phyloP scores from a whole-genome alignment of 2,797 vertebrate species.

The Brachyrhaphis roseni region DNA sequence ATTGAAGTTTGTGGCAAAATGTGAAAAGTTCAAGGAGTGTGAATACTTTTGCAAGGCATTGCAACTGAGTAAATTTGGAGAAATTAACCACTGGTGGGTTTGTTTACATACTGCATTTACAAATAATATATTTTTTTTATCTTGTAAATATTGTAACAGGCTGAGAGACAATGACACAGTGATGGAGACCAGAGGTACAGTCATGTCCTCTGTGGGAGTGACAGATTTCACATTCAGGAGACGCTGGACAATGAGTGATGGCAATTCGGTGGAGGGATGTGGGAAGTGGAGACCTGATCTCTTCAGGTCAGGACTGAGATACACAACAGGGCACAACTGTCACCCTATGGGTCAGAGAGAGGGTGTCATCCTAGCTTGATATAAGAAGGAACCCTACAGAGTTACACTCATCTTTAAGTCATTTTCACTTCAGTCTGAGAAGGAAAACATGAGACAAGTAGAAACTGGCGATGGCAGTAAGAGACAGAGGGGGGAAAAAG shows the following conservation, averaged over 20 bases:
- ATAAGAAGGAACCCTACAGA: conserved; percentile 36
- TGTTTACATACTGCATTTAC: conserved; percentile 21
- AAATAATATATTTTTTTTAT: conserved; percentile 18
- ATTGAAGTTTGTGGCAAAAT: background rate
- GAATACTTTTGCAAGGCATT: conserved; percentile 1
- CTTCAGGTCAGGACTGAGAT: conserved; percentile 30
- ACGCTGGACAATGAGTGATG: conserved; percentile 85
- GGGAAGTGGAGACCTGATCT: conserved; percentile 45
- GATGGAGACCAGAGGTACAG: conserved; percentile 78
- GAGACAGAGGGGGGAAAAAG: conserved; percentile 19
- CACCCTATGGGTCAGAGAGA: conserved; percentile 75
- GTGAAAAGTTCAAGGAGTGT: conserved; percentile 1
- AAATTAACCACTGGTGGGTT: conserved; percentile 15
- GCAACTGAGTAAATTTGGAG: conserved; percentile 15
- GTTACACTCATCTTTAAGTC: conserved; percentile 32
- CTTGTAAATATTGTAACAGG: conserved; percentile 52
- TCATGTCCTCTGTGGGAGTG: conserved; percentile 85
- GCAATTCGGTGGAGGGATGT: conserved; percentile 65
- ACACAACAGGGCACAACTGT: conserved; percentile 74
- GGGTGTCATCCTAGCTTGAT: conserved; percentile 18
- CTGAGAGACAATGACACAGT: conserved; percentile 50
- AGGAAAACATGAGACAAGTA: conserved; percentile 55
- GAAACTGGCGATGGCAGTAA: conserved; percentile 40
- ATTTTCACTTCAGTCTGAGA: conserved; percentile 48
- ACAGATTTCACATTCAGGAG: conserved; percentile 87